Base-by-base conservation (phyloP, 1,140 invertebrate species). In the Conus ventricosus region DNA sequence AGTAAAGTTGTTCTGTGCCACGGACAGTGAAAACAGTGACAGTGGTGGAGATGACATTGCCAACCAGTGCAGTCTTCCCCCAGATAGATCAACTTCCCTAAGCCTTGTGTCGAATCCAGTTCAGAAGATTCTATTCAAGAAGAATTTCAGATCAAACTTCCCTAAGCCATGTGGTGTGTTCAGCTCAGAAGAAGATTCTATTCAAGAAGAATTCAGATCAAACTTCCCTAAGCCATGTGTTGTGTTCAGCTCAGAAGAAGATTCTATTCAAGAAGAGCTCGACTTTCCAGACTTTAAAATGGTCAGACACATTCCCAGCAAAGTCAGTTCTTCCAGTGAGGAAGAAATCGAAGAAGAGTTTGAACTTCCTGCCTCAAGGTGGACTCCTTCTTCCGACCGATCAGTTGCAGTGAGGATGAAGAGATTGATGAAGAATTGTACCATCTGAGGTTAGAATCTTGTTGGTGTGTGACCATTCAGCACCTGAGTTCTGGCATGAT, bases 1-100 rank as follows among this genome's bases (percentile, higher is more conserved):
- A 6, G 20, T 54, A 51, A 81, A 81, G 51, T 81, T 81, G 51
- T 81, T 81, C 80, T 81, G 80, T 81, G 80, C 80, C 51, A 54
- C 80, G 27, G 80, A 81, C 8, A 54, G 51, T 51, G 80, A 54
- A 23, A 23, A 25, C 76, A 51, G 76, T 78, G 76, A 78, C 25
- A 39, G 27, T 78, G 76, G 20, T 15, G 27, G 39, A 78, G 76
- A 78, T 51, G 27, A 20, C 13, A 71, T n/a, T 6, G 23, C 67
- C 11, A 23, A 71, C 67, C 6, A 71, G 7, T 71, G 67, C 20
- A 71, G 67, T 7, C 15, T n/a, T 23, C 67, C 67, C 23, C 23
- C 20, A 23, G 4, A 23, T 78, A 78, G 10, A 78, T 78, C 76
- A 78, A 78, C 27, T 25, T 51, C 13, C 51, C 17, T 53, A 17